Evolutionary conservation across 2,888 invertebrate species (phyloP).

Genomic region (Cerastis leucographa): DNA sequence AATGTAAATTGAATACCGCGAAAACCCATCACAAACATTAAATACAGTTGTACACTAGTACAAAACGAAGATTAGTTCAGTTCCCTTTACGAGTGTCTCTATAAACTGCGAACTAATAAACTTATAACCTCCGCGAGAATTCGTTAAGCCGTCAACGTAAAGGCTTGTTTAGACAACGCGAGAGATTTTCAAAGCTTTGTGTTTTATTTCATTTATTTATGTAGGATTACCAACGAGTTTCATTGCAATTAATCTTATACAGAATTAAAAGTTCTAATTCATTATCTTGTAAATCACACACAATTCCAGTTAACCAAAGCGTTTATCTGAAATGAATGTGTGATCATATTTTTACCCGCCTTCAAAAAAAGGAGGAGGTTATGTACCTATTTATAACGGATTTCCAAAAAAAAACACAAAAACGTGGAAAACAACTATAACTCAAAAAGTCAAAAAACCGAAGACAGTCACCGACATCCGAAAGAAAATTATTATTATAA

Average conservation of each 20-base stretch:
- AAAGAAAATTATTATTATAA: no score
- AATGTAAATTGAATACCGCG: slow-evolving; percentile 14
- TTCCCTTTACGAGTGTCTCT: slow-evolving; percentile 56
- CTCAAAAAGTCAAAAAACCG: no score
- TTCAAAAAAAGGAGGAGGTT: no score
- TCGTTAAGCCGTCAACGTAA: slow-evolving; percentile 37
- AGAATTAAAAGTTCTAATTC: background rate
- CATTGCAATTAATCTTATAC: background rate
- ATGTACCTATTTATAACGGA: no score
- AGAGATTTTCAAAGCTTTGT: background rate
- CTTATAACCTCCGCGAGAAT: slow-evolving; percentile 45
- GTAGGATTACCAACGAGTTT: background rate
- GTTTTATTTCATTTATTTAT: background rate
- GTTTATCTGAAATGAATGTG: no score
- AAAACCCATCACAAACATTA: slow-evolving; percentile 29
- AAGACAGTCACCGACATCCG: no score
- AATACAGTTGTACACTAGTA: slow-evolving; percentile 14
- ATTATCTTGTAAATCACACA: background rate
- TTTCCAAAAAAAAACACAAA: no score
- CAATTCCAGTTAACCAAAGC: background rate
- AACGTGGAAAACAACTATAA: no score
- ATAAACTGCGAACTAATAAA: slow-evolving; percentile 58
- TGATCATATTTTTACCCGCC: no score
- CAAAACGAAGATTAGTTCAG: slow-evolving; percentile 47
- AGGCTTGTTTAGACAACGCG: slow-evolving; percentile 12